A percentile compares a stretch with the other conserved stretches of the same genome.
Conservation (phyloP, 2,888 invertebrate species). For the Acanthosepion esculentum region DNA sequence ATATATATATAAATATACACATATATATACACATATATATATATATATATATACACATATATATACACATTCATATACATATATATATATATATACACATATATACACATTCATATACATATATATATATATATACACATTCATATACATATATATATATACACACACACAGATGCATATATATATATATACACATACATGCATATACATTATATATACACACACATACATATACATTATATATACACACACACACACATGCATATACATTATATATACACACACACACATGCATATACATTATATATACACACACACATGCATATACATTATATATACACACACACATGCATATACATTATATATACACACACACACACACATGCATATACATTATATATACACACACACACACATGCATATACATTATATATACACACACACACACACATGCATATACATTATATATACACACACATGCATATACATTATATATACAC, state of each 20-base stretch:
- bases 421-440: too few relatives aligned
- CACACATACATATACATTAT: neutral
- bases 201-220: neutral
- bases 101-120: too few relatives aligned
- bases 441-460: too few relatives aligned
- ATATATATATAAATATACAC: neutral
- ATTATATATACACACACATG: too few relatives aligned
- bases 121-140: too few relatives aligned
- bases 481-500: too few relatives aligned
- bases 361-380: neutral
- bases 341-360: neutral
- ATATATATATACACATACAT: neutral
- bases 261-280: neutral
- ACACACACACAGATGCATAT: too few relatives aligned
- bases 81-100: too few relatives aligned
- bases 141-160: too few relatives aligned
- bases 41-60: too few relatives aligned
- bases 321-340: neutral
- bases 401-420: too few relatives aligned
- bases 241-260: neutral
- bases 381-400: neutral
- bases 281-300: neutral
- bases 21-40: neutral
- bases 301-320: neutral
- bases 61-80: too few relatives aligned